A percentile compares a stretch with the other conserved stretches of the same genome.
Evolutionary conservation across 2,888 invertebrate genomes (phyloP).

Genomic region (Pimpla rufipes): DNA sequence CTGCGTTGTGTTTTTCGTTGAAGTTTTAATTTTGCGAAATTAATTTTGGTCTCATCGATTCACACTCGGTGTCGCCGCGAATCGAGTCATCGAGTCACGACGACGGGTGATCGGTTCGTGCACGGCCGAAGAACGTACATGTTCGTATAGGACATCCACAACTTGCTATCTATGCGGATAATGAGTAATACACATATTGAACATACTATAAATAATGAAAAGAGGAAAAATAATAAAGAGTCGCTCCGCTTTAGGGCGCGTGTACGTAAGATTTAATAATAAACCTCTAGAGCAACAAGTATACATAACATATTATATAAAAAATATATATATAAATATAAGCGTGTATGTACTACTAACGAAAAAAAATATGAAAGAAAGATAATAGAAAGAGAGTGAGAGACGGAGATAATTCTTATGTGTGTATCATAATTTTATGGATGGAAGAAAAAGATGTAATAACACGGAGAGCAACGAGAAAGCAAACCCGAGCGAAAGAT

Average conservation of each 20-base stretch:
- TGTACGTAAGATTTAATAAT: slow-evolving; percentile 50
- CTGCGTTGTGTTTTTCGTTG: slow-evolving; percentile 9
- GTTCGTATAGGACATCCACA: slow-evolving; percentile 29
- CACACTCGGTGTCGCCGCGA: not conserved
- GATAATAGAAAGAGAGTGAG: slow-evolving; percentile 59
- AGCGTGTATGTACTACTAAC: slow-evolving; percentile 44
- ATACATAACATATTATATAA: slow-evolving; percentile 48
- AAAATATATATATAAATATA: slow-evolving; percentile 57
- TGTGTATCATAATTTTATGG: slow-evolving; percentile 70
- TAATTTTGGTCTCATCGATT: slow-evolving; percentile 3
- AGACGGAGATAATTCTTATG: slow-evolving; percentile 65
- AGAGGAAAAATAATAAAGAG: slow-evolving; percentile 26
- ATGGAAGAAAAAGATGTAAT: slow-evolving; percentile 18
- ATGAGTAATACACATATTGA: slow-evolving; percentile 57
- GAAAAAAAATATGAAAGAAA: slow-evolving; percentile 20
- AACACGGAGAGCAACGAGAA: slow-evolving; percentile 48
- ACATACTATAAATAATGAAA: slow-evolving; percentile 63
- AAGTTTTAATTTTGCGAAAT: slow-evolving; percentile 15
- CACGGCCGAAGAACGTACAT: slow-evolving; percentile 48
- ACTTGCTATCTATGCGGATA: slow-evolving; percentile 33
- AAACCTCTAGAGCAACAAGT: slow-evolving; percentile 49
- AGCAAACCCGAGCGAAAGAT: slow-evolving; percentile 32
- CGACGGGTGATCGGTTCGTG: slow-evolving; percentile 20
- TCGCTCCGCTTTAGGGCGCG: slow-evolving; percentile 51
- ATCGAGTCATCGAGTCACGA: slow-evolving; percentile 20